Evolutionary conservation across 2,113 vertebrate genomes (phyloP).

Genomic region (Conger conger): DNA sequence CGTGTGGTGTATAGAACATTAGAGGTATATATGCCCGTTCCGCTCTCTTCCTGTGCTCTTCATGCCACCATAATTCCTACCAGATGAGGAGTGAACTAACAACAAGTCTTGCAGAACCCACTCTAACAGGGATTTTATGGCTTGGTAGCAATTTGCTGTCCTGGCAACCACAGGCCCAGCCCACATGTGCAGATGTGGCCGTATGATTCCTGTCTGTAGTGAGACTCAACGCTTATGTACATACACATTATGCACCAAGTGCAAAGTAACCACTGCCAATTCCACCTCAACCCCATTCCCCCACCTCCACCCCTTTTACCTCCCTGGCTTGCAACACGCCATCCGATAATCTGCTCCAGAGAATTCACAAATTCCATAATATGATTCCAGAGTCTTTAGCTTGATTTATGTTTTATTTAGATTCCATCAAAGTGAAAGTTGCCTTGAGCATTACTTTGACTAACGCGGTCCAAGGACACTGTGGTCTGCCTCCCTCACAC

Average conservation of each 20-base stretch:
- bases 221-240: background rate
- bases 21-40: background rate
- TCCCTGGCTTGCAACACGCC: background rate
- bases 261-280: background rate
- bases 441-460: background rate
- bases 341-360: background rate
- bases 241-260: background rate
- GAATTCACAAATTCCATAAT: background rate
- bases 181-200: constrained; percentile 39
- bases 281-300: background rate
- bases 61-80: constrained; percentile 59
- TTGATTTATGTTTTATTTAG: background rate
- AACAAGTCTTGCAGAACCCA: constrained; percentile 53
- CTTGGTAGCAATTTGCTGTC: constrained; percentile 63
- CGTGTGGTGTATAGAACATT: background rate
- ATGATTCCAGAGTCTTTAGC: background rate
- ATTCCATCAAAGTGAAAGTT: background rate
- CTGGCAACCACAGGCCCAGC: constrained; percentile 61
- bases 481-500: background rate
- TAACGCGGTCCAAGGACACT: background rate
- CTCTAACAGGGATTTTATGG: constrained; percentile 63
- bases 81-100: constrained; percentile 62
- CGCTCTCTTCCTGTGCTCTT: constrained; percentile 36
- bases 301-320: background rate
- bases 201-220: background rate